These are phyloP conservation scores for Zaprionus lachaisei DNA, from an alignment of 1,140 invertebrate genomes.

Conservation along the genomic window DNA sequence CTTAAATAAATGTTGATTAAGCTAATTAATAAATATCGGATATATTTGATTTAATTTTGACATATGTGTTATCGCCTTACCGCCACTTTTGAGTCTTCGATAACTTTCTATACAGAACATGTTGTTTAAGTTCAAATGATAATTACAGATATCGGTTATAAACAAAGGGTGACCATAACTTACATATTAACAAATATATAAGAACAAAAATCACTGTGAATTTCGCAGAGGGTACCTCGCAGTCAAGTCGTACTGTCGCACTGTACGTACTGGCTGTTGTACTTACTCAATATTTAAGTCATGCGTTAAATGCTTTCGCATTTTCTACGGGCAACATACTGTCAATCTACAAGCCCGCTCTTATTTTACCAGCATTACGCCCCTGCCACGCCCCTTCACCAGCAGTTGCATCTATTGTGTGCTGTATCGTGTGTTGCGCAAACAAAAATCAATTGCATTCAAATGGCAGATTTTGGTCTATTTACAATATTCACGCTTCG, in stretches of 20 bases:
- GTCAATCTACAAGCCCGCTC: background rate
- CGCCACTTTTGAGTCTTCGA: too few species aligned
- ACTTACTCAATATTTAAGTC: slow-evolving; percentile 62
- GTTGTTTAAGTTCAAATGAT: background rate
- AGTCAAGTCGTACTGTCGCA: too few species aligned
- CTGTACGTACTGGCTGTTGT: slow-evolving; percentile 3
- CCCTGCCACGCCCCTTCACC: background rate
- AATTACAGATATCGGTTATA: background rate
- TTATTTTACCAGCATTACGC: background rate
- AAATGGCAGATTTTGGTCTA: slow-evolving; percentile 62
- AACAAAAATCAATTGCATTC: slow-evolving; percentile 76
- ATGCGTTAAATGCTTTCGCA: slow-evolving; percentile 73
- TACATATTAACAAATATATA: background rate
- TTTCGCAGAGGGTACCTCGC: background rate
- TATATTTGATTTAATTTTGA: too few species aligned
- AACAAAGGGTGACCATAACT: background rate
- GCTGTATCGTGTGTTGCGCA: slow-evolving; percentile 45
- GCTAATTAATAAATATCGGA: background rate
- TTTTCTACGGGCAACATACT: slow-evolving; percentile 53
- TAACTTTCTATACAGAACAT: too few species aligned
- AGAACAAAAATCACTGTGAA: background rate
- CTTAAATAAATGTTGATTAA: background rate
- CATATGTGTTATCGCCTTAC: too few species aligned
- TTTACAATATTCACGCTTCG: slow-evolving; percentile 48
- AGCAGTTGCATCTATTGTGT: slow-evolving; percentile 47